Conservation (phyloP, 2,797 vertebrate genomes). For the Myiotriccus ornatus region DNA sequence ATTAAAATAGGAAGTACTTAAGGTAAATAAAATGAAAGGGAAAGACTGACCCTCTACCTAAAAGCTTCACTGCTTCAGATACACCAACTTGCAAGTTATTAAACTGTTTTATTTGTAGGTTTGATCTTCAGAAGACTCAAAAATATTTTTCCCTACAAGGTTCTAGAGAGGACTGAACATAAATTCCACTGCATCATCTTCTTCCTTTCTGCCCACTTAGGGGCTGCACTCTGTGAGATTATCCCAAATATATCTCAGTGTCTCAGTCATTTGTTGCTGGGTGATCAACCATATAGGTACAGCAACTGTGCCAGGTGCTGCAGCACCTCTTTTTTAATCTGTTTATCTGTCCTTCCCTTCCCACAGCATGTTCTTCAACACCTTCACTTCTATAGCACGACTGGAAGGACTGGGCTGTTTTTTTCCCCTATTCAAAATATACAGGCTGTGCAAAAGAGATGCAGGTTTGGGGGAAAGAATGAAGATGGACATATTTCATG, state of each 20-base stretch:
- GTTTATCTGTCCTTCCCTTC: background rate
- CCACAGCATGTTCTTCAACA: background rate
- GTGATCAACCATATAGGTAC: background rate
- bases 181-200: background rate
- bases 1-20: background rate
- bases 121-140: background rate
- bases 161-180: background rate
- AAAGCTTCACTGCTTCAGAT: background rate
- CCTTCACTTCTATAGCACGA: background rate
- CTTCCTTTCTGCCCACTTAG: background rate
- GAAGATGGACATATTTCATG: background rate
- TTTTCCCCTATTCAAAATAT: background rate
- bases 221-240: background rate
- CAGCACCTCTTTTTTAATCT: background rate
- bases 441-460: background rate
- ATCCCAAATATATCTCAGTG: background rate
- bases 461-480: background rate
- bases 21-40: background rate
- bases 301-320: background rate
- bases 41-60: background rate
- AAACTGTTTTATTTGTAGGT: background rate
- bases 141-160: background rate
- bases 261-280: background rate
- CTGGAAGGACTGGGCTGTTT: accelerated
- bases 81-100: background rate